Evolutionary conservation across 2,797 vertebrate genomes (phyloP), one percentile per base, ranked within the genome.

Genomic region (Salarias fasciatus): DNA sequence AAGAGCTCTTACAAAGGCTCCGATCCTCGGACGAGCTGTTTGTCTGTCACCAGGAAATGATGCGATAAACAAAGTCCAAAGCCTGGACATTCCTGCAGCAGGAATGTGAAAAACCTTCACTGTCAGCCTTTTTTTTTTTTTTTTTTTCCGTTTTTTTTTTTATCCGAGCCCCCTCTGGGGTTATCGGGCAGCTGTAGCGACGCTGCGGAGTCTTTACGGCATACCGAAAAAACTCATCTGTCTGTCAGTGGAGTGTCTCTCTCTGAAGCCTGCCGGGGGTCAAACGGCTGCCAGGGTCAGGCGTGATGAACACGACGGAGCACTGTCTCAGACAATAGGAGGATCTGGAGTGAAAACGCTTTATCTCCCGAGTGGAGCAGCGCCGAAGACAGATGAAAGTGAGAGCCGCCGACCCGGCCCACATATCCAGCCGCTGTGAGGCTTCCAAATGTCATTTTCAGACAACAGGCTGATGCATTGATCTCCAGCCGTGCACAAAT

Each of bases 31-130:
- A 47, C 8, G 13, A 41, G 49, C 43, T 69, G 59, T 76, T 78
- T 74, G 42, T 58, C 72, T 53, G 29, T 66, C 57, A 75, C 38
- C 68, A 80, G 80, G 79, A 82, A 76, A 55, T 82, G 84, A 80
- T 73, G 72, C 68, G 10, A 31, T 50, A 76, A 71, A 78, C 61
- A 70, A 64, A 18, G 42, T 52, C 38, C 5, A 15, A 75, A 75
- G 60, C 45, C 3, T 33, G 40, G 33, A 66, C 69, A 71, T 88
- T 82, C 80, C 69, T 53, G 47, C 49, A 2, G 44, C 41, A 69
- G 79, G 82, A 86, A 88, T 85, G 61, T 18, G 11, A 79, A 11
- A 75, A 77, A 79, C 3, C 62, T 48, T 53, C 38, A 6, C 37
- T 4, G 65, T 77, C 75, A 65, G 63, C 54, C 5, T 2, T 46